These are phyloP conservation scores for Cephonodes hylas DNA, from an alignment of 2,888 invertebrate genomes.

Conservation along the genomic window DNA sequence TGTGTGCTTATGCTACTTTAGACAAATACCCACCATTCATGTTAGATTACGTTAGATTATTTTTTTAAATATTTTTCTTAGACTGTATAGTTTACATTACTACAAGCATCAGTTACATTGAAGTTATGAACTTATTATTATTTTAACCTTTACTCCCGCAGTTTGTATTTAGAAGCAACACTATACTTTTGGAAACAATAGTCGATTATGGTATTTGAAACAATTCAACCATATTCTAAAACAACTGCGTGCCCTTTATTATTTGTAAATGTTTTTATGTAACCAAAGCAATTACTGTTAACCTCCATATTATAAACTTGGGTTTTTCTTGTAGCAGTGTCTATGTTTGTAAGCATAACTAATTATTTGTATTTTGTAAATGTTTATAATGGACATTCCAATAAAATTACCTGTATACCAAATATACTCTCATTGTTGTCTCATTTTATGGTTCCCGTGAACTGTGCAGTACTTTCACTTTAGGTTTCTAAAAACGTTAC, in stretches of 20 bases:
- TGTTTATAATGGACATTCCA: slow-evolving; percentile 72
- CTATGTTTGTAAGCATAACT: slow-evolving; percentile 38
- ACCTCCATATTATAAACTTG: slow-evolving; percentile 57
- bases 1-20: slow-evolving; percentile 4
- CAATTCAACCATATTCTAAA: slow-evolving; percentile 3
- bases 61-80: slow-evolving; percentile 14
- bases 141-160: not conserved
- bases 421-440: slow-evolving; percentile 32
- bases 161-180: not conserved
- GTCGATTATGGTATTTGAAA: not conserved
- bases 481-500: too few species aligned
- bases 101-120: not conserved
- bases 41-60: slow-evolving; percentile 25
- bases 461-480: too few species aligned
- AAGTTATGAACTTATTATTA: not conserved
- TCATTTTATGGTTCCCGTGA: slow-evolving; percentile 21
- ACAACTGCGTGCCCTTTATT: slow-evolving; percentile 16
- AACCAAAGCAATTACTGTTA: slow-evolving; percentile 64
- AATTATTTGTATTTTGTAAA: slow-evolving; percentile 50
- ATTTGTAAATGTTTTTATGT: slow-evolving; percentile 26
- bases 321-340: slow-evolving; percentile 23
- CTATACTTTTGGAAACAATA: not conserved
- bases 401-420: slow-evolving; percentile 65
- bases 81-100: not conserved
- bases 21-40: slow-evolving; percentile 33